Conservation (phyloP, 1,140 invertebrate species). For the Agrilus planipennis region DNA sequence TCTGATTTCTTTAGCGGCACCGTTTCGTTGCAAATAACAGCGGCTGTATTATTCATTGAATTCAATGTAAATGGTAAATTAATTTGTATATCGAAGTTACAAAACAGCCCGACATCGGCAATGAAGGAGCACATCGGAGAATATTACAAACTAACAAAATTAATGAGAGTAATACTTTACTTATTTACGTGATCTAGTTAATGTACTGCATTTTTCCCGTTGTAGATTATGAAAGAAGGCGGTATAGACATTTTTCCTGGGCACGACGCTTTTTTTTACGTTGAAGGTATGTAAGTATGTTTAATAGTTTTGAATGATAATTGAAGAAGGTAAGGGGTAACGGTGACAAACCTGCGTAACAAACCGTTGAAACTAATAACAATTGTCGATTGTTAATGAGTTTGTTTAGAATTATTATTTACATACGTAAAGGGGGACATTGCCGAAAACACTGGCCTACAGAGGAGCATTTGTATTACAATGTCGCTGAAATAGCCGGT, state of each 20-base stretch:
- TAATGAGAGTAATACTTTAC: constrained; percentile 38
- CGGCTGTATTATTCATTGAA: constrained; percentile 55
- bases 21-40: constrained; percentile 49
- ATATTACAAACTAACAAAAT: constrained; percentile 39
- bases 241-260: constrained; percentile 88
- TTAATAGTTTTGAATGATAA: too few relatives aligned
- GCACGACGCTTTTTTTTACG: constrained; percentile 70
- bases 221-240: constrained; percentile 52
- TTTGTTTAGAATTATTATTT: not conserved
- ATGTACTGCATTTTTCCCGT: too few relatives aligned
- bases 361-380: too few relatives aligned
- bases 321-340: too few relatives aligned
- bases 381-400: not conserved
- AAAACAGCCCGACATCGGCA: constrained; percentile 42
- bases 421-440: constrained; percentile 27
- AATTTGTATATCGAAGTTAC: constrained; percentile 42
- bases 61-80: constrained; percentile 49
- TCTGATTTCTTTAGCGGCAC: constrained; percentile 37
- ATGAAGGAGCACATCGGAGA: constrained; percentile 42
- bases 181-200: too few relatives aligned
- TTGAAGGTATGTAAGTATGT: constrained; percentile 46
- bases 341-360: too few relatives aligned
- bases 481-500: constrained; percentile 65
- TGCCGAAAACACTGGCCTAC: constrained; percentile 60
- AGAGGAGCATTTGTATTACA: constrained; percentile 69